Evolutionary conservation across 2,113 vertebrate species (phyloP).

Genomic region (Pelobates fuscus): DNA sequence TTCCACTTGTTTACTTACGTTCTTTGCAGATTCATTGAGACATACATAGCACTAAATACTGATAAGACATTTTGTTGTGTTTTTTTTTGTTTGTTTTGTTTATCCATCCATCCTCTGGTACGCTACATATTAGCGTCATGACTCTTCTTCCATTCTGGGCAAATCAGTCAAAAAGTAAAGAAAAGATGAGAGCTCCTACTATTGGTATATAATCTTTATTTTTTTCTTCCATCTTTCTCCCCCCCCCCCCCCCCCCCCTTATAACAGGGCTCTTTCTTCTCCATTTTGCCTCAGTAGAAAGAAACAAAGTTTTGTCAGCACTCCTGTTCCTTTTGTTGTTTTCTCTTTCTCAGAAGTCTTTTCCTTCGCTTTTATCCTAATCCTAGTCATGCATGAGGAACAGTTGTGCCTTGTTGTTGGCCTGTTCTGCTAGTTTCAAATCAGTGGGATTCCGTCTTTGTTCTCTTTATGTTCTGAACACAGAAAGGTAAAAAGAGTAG

Average conservation of each 20-base stretch:
- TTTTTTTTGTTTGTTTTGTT: too few relatives aligned
- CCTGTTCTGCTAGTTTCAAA: constrained; percentile 97
- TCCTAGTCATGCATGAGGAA: constrained; percentile 98
- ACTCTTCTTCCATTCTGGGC: background rate
- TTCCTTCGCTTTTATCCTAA: constrained; percentile 89
- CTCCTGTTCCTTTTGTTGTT: constrained; percentile 94
- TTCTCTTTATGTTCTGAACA: constrained; percentile 93
- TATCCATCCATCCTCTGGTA: too few relatives aligned
- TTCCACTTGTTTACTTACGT: too few relatives aligned
- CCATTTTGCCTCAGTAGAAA: constrained; percentile 83
- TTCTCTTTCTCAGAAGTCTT: constrained; percentile 93
- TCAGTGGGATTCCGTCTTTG: constrained; percentile 93
- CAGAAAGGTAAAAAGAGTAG: constrained; percentile 93
- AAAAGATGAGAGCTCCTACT: constrained; percentile 74
- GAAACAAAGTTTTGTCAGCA: constrained; percentile 94
- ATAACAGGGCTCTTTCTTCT: constrained; percentile 71
- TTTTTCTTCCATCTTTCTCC: constrained; percentile 73
- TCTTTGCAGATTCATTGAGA: too few relatives aligned
- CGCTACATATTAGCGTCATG: too few relatives aligned
- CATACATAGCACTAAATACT: too few relatives aligned
- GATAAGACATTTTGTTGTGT: too few relatives aligned
- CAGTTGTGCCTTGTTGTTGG: constrained; percentile 97
- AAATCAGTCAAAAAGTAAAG: background rate
- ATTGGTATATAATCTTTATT: constrained; percentile 86
- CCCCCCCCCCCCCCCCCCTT: constrained; percentile 25